Evolutionary conservation across 2,797 vertebrate genomes (phyloP).

Genomic region (Pantherophis vulpinus): DNA sequence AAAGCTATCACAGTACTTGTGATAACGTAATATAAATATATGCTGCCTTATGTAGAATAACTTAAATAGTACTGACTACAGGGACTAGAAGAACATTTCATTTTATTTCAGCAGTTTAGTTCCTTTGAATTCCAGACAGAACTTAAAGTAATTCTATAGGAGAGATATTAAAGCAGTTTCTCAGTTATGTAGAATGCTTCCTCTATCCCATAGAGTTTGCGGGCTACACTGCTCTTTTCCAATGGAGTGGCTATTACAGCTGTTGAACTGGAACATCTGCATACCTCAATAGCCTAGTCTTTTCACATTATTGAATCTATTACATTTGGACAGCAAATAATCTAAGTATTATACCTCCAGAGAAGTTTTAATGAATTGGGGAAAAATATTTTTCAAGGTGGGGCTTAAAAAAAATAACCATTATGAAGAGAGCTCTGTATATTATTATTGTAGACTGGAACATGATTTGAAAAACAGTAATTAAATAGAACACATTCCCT

Average conservation of each 20-base stretch:
- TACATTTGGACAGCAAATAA: neutral
- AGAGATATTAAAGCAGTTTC: neutral
- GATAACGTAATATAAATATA: slow-evolving; percentile 63
- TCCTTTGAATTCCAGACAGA: neutral
- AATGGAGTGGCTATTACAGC: neutral
- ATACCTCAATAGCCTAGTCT: neutral
- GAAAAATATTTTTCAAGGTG: neutral
- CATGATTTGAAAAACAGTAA: neutral
- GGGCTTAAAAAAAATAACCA: neutral
- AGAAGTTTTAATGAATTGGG: neutral
- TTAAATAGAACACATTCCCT: neutral
- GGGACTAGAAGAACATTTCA: neutral
- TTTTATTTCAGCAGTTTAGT: neutral
- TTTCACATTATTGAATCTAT: neutral
- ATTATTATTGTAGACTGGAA: neutral
- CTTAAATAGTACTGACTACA: neutral
- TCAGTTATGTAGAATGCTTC: neutral
- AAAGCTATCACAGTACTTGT: slow-evolving; percentile 47
- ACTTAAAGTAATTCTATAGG: neutral
- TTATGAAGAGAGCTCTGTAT: neutral
- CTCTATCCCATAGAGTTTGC: neutral
- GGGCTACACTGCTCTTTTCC: neutral
- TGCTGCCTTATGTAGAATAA: slow-evolving; percentile 19
- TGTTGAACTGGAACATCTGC: neutral
- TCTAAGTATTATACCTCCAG: neutral